Evolutionary conservation across 2,113 vertebrate species (phyloP).

Genomic region (Pluvianellus socialis): DNA sequence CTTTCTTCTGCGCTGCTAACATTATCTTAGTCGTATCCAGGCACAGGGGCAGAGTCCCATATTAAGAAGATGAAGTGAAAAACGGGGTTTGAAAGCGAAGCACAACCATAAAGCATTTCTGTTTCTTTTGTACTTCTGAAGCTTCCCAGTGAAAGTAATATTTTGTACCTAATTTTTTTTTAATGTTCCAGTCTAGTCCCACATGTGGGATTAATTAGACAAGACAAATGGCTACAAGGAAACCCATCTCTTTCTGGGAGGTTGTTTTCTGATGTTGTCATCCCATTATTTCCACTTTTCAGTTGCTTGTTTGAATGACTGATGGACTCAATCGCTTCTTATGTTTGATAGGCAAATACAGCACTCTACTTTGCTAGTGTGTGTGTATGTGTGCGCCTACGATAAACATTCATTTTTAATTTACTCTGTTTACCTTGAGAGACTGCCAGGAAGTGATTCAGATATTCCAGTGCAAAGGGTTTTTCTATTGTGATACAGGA

Average conservation of each 20-base stretch:
- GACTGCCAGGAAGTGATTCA: constrained; percentile 79
- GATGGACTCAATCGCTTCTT: constrained; percentile 51
- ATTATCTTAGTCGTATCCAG: neutral
- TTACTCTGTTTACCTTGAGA: constrained; percentile 84
- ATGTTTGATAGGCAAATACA: constrained; percentile 68
- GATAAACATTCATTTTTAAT: constrained; percentile 81
- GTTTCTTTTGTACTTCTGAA: constrained; percentile 50
- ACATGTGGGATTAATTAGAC: constrained; percentile 75
- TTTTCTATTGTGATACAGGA: constrained; percentile 76
- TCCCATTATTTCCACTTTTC: constrained; percentile 71
- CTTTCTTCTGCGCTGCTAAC: neutral
- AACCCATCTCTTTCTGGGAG: constrained; percentile 61
- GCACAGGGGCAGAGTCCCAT: neutral
- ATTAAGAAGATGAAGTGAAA: constrained; percentile 7
- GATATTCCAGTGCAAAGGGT: constrained; percentile 71
- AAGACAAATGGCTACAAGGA: constrained; percentile 63
- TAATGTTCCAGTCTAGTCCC: constrained; percentile 50
- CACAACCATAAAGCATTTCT: neutral
- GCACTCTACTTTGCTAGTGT: constrained; percentile 32
- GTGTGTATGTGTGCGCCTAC: constrained; percentile 46
- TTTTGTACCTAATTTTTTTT: constrained; percentile 37
- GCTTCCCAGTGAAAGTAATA: constrained; percentile 61
- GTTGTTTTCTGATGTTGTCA: constrained; percentile 67
- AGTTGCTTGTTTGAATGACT: constrained; percentile 66
- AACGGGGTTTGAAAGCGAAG: neutral